Evolutionary conservation across 2,797 vertebrate genomes (phyloP), one percentile per base, ranked within the genome.

Genomic region (Acrossocheilus wenchowensis): DNA sequence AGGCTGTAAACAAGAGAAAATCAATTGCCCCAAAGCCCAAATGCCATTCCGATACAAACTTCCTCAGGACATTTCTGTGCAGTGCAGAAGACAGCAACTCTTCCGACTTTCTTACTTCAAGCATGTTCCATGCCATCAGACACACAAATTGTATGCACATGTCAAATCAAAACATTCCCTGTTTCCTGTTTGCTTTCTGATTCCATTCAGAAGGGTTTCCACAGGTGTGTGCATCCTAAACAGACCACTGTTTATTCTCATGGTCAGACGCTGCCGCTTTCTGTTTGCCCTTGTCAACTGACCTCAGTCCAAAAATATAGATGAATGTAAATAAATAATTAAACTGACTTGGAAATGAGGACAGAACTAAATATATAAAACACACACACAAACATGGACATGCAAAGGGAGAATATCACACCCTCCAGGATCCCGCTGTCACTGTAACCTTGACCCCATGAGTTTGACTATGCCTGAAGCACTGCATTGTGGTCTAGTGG

Each of bases 1-100:
- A 88, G 64, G 71, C 83, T 86, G 89, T 86, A 87, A 89, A 86
- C 78, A 81, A 87, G 78, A 88, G 81, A 89, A 89, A 88, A 91
- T 89, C 85, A 85, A 89, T 90, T 86, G 88, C 41, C n/a, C 64
- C 19, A 34, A 87, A 75, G 41, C 82, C 88, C 64, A 72, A 64
- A 75, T 36, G 39, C 83, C 82, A 83, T 86, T 73, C 45, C 83
- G 83, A 90, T 57, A 84, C 86, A 71, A 45, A 85, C 48, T 72
- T 57, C 39, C 39, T 41, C 39, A 57, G 17, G 21, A 57, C 19
- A 41, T n/a, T 54, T 82, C 50, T 57, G 39, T 80, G 39, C 12
- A 4, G 1, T 8, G 43, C 45, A 41, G 48, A 54, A 84, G 60
- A 68, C 23, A 54, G 57, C 15, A 69, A 81, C 43, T 81, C 50